Percentiles rank a stretch among this genome's conserved stretches.
phyloP scores from a whole-genome alignment of 2,888 invertebrate species.

The Lycophotia porphyrea region DNA sequence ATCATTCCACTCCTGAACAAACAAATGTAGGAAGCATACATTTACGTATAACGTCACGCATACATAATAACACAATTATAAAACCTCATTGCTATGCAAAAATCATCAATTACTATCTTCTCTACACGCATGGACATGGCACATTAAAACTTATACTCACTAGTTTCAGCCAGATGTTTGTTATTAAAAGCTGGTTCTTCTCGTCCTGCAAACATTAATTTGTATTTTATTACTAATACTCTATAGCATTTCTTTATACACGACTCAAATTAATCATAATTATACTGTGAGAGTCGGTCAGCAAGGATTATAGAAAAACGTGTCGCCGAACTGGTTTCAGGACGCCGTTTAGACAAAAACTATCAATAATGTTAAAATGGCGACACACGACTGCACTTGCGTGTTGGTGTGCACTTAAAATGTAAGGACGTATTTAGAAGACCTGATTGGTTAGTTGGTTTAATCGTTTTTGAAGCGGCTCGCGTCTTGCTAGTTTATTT shows the following conservation, averaged over 20 bases:
- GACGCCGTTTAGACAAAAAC: conserved; percentile 62
- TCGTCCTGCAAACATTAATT: conserved; percentile 94
- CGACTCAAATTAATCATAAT: conserved; percentile 58
- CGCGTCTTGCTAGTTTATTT: conserved; percentile 52
- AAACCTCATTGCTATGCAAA: conserved; percentile 42
- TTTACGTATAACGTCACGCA: conserved; percentile 13
- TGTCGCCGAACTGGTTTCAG: conserved; percentile 57
- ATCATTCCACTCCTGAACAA: conserved; percentile 98
- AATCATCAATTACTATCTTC: conserved; percentile 41
- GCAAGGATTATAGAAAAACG: conserved; percentile 57
- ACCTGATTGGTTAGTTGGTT: conserved; percentile 61
- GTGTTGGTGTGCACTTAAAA: conserved; percentile 53
- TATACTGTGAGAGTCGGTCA: conserved; percentile 59
- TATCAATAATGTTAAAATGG: conserved; percentile 48
- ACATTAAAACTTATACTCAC: conserved; percentile 91
- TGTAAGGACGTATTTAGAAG: conserved; percentile 55
- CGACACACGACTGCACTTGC: conserved; percentile 26
- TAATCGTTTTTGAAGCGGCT: conserved; percentile 52
- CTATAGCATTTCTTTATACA: conserved; percentile 50
- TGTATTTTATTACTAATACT: conserved; percentile 54
- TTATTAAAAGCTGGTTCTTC: conserved; percentile 98
- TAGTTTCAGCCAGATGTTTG: conserved; percentile 99
- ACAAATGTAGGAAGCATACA: conserved; percentile 51
- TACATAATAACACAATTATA: conserved; percentile 25
- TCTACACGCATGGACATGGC: conserved; percentile 28